Evolutionary conservation across 2,888 invertebrate genomes (phyloP).

Genomic region (Aleiodes leptofemur): DNA sequence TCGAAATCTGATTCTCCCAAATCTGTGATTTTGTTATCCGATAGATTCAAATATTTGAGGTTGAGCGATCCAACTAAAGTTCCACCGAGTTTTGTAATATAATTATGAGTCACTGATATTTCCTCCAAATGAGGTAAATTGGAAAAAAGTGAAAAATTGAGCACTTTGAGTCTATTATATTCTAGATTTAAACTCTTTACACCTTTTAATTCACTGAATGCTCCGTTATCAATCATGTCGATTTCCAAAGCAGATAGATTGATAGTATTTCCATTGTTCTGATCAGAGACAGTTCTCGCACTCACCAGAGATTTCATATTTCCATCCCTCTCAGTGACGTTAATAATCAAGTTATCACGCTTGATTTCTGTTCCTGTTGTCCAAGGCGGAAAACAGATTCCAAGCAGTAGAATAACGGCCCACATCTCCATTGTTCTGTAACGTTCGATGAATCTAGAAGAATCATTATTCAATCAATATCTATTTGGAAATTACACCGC

Average conservation of each 20-base stretch:
- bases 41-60: constrained; percentile 58
- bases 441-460: neutral
- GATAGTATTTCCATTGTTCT: constrained; percentile 32
- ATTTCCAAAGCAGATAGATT: constrained; percentile 56
- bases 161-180: constrained; percentile 55
- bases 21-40: constrained; percentile 59
- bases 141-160: constrained; percentile 60
- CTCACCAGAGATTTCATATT: constrained; percentile 48
- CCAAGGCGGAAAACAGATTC: neutral
- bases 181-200: constrained; percentile 57
- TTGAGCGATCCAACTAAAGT: constrained; percentile 59
- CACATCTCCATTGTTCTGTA: neutral
- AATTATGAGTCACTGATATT: constrained; percentile 57
- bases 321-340: no score
- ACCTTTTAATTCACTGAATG: constrained; percentile 53
- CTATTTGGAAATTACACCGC: no score
- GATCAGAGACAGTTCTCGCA: constrained; percentile 34
- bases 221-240: constrained; percentile 52
- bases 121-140: constrained; percentile 57
- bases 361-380: constrained; percentile 7
- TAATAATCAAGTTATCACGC: constrained; percentile 42
- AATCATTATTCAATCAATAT: neutral
- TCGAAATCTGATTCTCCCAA: constrained; percentile 59
- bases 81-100: constrained; percentile 9
- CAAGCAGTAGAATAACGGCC: constrained; percentile 28